Conservation (phyloP, 1,140 invertebrate species). For the Lepidurus arcticus region DNA sequence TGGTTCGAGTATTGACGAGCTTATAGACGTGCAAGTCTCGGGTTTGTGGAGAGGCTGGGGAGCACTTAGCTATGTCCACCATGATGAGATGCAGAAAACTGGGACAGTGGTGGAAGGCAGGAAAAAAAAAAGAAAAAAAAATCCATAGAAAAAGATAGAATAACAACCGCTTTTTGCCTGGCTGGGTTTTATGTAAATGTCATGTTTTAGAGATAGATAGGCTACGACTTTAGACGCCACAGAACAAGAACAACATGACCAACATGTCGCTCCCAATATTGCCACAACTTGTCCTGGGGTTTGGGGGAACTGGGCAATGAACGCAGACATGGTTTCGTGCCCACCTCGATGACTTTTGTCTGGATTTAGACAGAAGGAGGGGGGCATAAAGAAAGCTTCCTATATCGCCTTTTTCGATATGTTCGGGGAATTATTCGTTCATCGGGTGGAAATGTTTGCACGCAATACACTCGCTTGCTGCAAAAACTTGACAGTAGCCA, state of each 20-base stretch:
- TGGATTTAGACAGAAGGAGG: background rate
- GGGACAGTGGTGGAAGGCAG: background rate
- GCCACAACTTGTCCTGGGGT: background rate
- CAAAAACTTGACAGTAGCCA: background rate
- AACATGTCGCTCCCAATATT: conserved; percentile 1
- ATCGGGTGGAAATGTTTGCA: background rate
- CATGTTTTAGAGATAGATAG: conserved; percentile 16
- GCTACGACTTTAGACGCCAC: conserved; percentile 9
- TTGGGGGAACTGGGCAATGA: background rate
- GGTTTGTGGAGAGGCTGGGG: background rate
- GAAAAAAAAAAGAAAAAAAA: background rate
- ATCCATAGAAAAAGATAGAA: background rate
- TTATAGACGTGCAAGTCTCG: background rate
- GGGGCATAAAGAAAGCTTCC: no score
- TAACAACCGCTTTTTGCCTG: conserved; percentile 1
- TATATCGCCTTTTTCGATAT: background rate
- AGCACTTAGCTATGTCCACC: conserved; percentile 12
- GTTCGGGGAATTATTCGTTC: background rate
- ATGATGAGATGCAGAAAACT: conserved; percentile 22
- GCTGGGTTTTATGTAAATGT: conserved; percentile 22
- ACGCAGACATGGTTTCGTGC: background rate
- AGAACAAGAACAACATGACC: background rate
- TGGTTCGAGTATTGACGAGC: conserved; percentile 14
- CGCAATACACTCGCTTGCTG: background rate
- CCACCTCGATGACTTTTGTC: background rate